These are phyloP conservation scores for Microchirus variegatus DNA, from an alignment of 2,797 vertebrate species.

Conservation along the genomic window DNA sequence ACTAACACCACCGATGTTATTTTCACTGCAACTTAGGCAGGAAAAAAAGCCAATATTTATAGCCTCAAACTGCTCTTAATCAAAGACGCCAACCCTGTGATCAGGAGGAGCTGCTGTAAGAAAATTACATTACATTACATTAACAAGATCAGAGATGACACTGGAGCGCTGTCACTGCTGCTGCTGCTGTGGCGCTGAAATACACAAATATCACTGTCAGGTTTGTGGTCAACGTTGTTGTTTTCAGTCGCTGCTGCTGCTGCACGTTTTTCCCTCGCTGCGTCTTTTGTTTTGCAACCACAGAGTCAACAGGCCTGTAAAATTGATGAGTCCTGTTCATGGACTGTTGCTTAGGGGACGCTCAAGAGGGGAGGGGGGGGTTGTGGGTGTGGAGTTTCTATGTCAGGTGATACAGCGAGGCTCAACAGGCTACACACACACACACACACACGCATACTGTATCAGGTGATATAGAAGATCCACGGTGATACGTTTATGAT, in stretches of 20 bases:
- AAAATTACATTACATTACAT: background rate
- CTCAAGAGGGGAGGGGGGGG: background rate
- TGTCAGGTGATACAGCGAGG: conserved; percentile 67
- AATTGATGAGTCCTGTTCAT: conserved; percentile 75
- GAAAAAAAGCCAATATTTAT: conserved; percentile 7
- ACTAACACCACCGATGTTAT: conserved; percentile 34
- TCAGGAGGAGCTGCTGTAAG: conserved; percentile 2
- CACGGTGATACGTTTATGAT: background rate
- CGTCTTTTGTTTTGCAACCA: conserved; percentile 67
- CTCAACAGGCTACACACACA: conserved; percentile 41
- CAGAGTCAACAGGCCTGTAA: conserved; percentile 59
- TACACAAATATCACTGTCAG: conserved; percentile 5
- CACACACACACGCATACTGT: background rate
- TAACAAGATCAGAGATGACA: background rate
- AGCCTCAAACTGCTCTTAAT: conserved; percentile 13
- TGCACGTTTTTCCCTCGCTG: conserved; percentile 19
- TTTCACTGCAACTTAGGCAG: conserved; percentile 13
- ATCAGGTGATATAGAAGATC: conserved; percentile 46
- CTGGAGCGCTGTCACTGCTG: background rate
- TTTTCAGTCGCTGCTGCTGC: too few relatives aligned
- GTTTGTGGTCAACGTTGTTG: conserved; percentile 31
- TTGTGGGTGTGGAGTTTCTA: conserved; percentile 61
- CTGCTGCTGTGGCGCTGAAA: conserved; percentile 7
- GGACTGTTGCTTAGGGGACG: conserved; percentile 65
- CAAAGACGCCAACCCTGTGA: background rate